A percentile compares a stretch with the other conserved stretches of the same genome.
Conservation (phyloP, 2,797 vertebrate genomes). For the Oreortyx pictus region DNA sequence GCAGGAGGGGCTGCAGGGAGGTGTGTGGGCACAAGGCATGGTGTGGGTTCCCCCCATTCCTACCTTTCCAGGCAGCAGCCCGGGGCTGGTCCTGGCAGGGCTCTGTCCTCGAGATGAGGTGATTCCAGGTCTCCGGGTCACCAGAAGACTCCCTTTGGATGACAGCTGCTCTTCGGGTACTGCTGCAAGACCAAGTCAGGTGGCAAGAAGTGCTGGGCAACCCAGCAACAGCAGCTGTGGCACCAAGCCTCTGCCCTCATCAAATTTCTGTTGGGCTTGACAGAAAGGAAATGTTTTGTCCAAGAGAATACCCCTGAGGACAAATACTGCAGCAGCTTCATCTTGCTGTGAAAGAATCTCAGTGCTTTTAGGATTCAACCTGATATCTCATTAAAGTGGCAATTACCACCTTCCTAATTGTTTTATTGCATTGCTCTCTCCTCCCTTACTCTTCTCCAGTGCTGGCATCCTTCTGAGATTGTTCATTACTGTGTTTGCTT, state of each 20-base stretch:
- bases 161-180: neutral
- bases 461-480: conserved; percentile 22
- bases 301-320: conserved; percentile 15
- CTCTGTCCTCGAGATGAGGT: neutral
- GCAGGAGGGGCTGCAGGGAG: too few relatives aligned
- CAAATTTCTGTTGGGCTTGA: neutral
- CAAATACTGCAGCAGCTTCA: neutral
- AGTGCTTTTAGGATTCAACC: conserved; percentile 52
- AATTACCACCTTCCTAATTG: conserved; percentile 59
- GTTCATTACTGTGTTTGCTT: conserved; percentile 1
- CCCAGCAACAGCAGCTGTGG: neutral
- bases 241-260: neutral
- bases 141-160: neutral
- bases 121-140: neutral
- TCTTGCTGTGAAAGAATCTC: conserved; percentile 10
- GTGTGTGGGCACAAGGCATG: neutral
- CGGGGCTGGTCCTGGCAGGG: neutral
- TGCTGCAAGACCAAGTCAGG: neutral
- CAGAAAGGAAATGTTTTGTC: conserved; percentile 49
- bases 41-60: neutral
- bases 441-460: neutral
- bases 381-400: conserved; percentile 13
- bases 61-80: neutral
- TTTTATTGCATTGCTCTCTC: neutral
- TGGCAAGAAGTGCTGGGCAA: neutral